Conservation (phyloP, 2,888 invertebrate genomes). For the Branchipolynoe longqiensis region DNA sequence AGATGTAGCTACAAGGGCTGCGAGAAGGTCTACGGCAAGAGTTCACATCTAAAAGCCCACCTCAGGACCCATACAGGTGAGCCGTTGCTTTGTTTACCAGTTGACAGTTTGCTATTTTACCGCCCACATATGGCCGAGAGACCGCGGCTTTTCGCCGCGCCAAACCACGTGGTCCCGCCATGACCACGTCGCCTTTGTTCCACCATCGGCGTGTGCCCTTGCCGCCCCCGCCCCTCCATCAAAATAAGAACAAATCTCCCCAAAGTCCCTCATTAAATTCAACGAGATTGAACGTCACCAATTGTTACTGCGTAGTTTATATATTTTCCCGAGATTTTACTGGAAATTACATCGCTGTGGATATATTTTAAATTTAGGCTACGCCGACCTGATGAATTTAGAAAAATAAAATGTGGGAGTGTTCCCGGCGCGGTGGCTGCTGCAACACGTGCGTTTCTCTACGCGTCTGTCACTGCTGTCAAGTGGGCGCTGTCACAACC, state of each 20-base stretch:
- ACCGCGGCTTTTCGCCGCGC: constrained; percentile 13
- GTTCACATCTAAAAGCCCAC: constrained; percentile 87
- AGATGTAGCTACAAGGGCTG: constrained; percentile 85
- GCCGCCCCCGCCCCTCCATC: background rate
- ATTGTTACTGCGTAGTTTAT: no score
- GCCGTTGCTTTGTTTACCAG: constrained; percentile 32
- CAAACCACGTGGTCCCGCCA: background rate
- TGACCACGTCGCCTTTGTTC: constrained; percentile 35
- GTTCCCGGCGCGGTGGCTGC: background rate
- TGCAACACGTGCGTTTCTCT: constrained; percentile 43
- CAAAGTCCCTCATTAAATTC: background rate
- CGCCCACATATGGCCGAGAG: background rate
- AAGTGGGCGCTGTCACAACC: no score
- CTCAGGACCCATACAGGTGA: constrained; percentile 86
- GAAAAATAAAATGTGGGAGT: background rate
- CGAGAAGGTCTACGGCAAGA: constrained; percentile 86
- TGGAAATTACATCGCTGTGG: no score
- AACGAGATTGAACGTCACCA: background rate
- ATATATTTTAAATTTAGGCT: background rate
- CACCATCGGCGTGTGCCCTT: background rate
- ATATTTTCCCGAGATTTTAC: no score
- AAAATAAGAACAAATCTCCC: background rate
- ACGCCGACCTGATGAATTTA: constrained; percentile 13
- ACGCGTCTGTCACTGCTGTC: no score
- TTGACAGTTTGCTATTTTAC: constrained; percentile 23